Base-by-base conservation (phyloP, 2,797 vertebrate genomes). In the Dryobates pubescens region DNA sequence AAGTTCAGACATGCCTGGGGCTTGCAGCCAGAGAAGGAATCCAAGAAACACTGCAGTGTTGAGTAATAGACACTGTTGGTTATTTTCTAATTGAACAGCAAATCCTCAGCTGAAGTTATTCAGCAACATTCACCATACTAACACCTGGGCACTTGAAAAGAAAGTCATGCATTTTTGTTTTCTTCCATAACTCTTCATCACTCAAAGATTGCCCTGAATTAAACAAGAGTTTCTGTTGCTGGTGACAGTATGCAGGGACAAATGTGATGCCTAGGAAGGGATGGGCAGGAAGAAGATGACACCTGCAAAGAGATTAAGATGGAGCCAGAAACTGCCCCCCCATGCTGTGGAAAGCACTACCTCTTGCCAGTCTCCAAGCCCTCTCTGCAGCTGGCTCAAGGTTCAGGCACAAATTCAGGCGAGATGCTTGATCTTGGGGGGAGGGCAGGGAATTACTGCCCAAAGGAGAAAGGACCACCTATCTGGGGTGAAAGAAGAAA, bases 141-240 rank as follows among this genome's bases (percentile, higher is more conserved):
- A 54, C 38, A 79, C 10, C 26, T 45, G 26, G 84, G 38, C 15
- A 54, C 7, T 49, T 70, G 0, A 78, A 62, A 86, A 88, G 63
- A 70, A 56, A 26, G 3, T 36, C 67, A 81, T 7, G n/a, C 13
- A 8, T 87, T 78, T 89, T 26, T 47, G 4, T 70, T 78, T 79
- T 53, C 41, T 45, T 75, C 74, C 45, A 18, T 81, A 67, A 45
- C n/a, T 69, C 41, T 75, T 67, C 13, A 27, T 51, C 71, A 87
- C 57, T 68, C n/a, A 85, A 82, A 58, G 23, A 24, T 3, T 68
- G 17, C 10, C 4, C 32, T 0, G 0, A 82, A 61, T 43, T 43
- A 72, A 82, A 38, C 12, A 20, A 13, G 9, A 10, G 32, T 22
- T 78, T 81, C 49, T 19, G 45, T 30, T 72, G n/a, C 30, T 45